These are phyloP conservation scores for Atta colombica DNA, from an alignment of 1,140 invertebrate genomes.

Conservation along the genomic window DNA sequence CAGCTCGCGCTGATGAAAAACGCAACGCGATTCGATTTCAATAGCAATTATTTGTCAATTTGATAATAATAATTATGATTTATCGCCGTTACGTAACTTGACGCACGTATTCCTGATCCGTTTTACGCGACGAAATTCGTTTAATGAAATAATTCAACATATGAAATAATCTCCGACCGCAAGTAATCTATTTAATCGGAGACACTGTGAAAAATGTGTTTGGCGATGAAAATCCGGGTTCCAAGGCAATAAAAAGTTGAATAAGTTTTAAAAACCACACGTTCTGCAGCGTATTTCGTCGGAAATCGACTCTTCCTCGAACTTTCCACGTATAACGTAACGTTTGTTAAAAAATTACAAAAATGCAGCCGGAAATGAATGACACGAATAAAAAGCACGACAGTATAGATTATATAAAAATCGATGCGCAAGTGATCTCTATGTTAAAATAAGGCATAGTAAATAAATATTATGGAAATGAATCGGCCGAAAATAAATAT, in stretches of 20 bases:
- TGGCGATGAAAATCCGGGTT: background rate
- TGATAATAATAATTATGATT: background rate
- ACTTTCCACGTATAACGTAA: background rate
- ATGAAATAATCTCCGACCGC: too few species aligned
- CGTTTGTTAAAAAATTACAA: background rate
- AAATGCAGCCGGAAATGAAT: background rate
- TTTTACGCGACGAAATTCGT: background rate
- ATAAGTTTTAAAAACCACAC: background rate
- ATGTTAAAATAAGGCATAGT: background rate
- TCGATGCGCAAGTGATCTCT: background rate
- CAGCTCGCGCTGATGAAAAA: background rate
- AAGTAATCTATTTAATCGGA: background rate
- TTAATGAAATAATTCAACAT: too few species aligned
- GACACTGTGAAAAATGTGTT: background rate
- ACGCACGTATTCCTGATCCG: background rate
- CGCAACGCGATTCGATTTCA: background rate
- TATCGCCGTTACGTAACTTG: background rate
- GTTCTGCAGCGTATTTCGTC: background rate
- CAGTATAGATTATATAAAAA: background rate
- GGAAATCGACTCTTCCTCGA: background rate
- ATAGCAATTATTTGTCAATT: background rate
- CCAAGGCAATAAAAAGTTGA: background rate
- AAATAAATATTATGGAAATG: background rate
- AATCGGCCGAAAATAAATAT: background rate
- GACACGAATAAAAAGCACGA: background rate